phyloP scores from a whole-genome alignment of 1,140 invertebrate genomes.

The Plodia interpunctella region DNA sequence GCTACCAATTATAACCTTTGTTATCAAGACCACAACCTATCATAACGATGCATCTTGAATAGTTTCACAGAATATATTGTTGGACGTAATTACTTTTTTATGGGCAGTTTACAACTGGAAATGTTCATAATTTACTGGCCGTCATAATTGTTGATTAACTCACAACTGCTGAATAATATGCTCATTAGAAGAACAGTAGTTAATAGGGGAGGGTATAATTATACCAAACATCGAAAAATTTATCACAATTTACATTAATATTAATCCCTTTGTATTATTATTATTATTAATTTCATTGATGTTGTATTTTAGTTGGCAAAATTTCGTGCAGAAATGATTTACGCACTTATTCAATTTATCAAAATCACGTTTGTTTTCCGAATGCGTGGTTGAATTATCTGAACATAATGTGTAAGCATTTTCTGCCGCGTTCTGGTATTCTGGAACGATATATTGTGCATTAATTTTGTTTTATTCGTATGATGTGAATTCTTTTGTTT shows the following conservation, averaged over 20 bases:
- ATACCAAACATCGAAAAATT: too few species aligned
- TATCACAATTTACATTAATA: neutral
- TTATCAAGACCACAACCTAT: neutral
- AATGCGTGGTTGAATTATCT: neutral
- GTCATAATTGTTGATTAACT: neutral
- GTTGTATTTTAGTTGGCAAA: neutral
- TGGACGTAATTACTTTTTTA: slow-evolving; percentile 1
- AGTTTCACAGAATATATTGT: slow-evolving; percentile 4
- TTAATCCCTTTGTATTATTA: neutral
- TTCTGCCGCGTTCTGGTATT: neutral
- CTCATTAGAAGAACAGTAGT: neutral
- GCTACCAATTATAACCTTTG: neutral
- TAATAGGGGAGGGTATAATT: too few species aligned
- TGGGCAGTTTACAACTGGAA: neutral
- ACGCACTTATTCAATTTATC: slow-evolving; percentile 3
- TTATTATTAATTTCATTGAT: neutral
- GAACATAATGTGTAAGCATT: neutral
- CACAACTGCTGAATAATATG: neutral
- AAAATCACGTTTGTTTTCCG: neutral
- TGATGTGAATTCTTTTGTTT: neutral
- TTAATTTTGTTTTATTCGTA: slow-evolving; percentile 1
- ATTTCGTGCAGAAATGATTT: neutral
- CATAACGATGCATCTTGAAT: slow-evolving; percentile 2
- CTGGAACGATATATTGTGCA: neutral
- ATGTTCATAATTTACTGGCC: neutral